Base-by-base conservation (phyloP, 2,113 vertebrate species). In the Toxotes jaculatrix region DNA sequence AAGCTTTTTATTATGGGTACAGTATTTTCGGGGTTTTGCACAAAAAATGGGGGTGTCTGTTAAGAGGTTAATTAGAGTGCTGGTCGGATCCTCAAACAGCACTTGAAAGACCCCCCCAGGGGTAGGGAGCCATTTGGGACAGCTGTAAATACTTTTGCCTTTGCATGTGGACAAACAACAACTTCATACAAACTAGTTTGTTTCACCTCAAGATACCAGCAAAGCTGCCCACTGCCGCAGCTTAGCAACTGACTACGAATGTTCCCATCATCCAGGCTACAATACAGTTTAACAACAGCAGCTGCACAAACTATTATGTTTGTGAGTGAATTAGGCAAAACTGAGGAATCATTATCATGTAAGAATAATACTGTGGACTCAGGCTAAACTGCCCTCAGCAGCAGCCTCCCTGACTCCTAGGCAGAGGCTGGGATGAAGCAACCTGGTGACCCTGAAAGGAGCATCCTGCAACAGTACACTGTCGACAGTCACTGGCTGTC, bases 321-420 rank as follows among this genome's bases (percentile, higher is more conserved):
- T 51, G 66, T 5, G 13, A 32, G 27, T 7, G 32, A 16, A 21
- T 61, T 17, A 19, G 31, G 62, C 5, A 8, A 60, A 56, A 4
- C 2, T 34, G 3, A 49, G 43, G 14, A 53, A 51, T 38, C 40
- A 21, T 66, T 38, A 53, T 72, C 43, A 63, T 6, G 36, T 40
- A n/a, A 55, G 59, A 53, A 66, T 42, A 55, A 79, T 36, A 78
- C 55, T 11, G 1, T 34, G 36, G 56, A 45, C 8, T 49, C 10
- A 42, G 45, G 43, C 42, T 51, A 7, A 49, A 57, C 32, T 57
- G 42, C 8, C 19, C 17, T 68, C 36, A 49, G 69, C 66, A 45
- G 59, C 36, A 43, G 31, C 17, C 42, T 91, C 85, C 76, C 82
- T 80, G 71, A 11, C 68, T 79, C 69, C 49, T 59, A 9, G 69